Evolutionary conservation across 2,797 vertebrate species (phyloP), one percentile per base, ranked within the genome.

Genomic region (Lophius americanus): DNA sequence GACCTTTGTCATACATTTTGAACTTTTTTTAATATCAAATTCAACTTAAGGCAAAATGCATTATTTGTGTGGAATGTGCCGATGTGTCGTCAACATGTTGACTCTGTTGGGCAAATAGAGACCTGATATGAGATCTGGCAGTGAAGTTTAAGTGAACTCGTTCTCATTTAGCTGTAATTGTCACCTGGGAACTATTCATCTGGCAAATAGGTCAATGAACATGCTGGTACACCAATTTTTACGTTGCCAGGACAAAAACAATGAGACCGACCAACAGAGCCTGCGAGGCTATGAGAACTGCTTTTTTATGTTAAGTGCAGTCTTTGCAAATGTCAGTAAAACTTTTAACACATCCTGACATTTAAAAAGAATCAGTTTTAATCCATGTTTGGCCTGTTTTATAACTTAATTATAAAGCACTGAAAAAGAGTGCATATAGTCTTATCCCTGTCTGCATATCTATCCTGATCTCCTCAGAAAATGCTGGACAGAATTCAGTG

Each of bases 161-260:
- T 55, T 81, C 67, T 88, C 67, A 70, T 80, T 87, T 83, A 89
- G 54, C 75, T 50, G 50, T 84, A 87, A 90, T 83, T 79, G 86
- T 89, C 90, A 89, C 83, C 84, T 83, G 79, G 78, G 58, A 60
- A 83, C 79, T 83, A 77, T 86, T 92, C 87, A 89, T 33, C 71
- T 83, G 79, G 71, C 76, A 84, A 89, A 84, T 68, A 73, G 84
- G 79, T 81, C 75, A 76, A 33, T 73, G 68, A 88, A 65, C 73
- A 76, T 64, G 59, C 47, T 80, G 62, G 65, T 68, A 72, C 35
- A 48, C 59, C 84, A 56, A 68, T 76, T 73, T 67, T 52, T n/a
- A 64, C 54, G 49, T 9, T 52, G 49, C 38, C 42, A 60, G 50
- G 46, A 70, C 37, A 60, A 65, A 81, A 60, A 66, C 44, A 79